phyloP scores from a whole-genome alignment of 2,113 vertebrate species.

The Stercorarius parasiticus region DNA sequence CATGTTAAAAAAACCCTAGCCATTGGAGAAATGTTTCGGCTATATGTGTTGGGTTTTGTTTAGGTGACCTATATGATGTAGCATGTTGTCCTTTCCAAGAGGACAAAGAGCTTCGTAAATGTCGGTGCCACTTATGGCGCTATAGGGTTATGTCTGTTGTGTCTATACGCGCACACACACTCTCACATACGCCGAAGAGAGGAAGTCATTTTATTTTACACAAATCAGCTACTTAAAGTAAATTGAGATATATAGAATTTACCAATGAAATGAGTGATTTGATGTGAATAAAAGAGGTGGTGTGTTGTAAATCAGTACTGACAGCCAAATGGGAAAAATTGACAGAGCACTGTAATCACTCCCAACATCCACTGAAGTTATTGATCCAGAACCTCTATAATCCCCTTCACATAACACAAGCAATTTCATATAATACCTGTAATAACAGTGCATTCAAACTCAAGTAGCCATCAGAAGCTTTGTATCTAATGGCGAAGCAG shows the following conservation, averaged over 20 bases:
- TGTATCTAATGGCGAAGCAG: conserved; percentile 85
- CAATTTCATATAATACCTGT: conserved; percentile 99
- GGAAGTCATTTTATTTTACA: conserved; percentile 83
- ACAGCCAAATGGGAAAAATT: conserved; percentile 89
- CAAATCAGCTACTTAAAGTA: conserved; percentile 87
- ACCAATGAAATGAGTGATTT: conserved; percentile 86
- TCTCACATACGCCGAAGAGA: conserved; percentile 49
- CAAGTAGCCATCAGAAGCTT: conserved; percentile 89
- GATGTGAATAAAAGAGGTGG: conserved; percentile 85
- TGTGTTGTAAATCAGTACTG: conserved; percentile 84
- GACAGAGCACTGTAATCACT: conserved; percentile 94
- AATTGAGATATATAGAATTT: conserved; percentile 88
- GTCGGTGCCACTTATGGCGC: conserved; percentile 21
- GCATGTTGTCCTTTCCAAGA: not conserved
- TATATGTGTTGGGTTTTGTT: not conserved
- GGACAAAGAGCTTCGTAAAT: conserved; percentile 32
- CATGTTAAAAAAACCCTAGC: not conserved
- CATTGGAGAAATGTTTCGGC: not conserved
- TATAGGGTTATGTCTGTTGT: conserved; percentile 70
- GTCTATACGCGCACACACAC: not conserved
- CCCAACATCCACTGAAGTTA: conserved; percentile 94
- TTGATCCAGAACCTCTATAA: conserved; percentile 96
- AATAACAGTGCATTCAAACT: conserved; percentile 93
- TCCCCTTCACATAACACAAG: conserved; percentile 94
- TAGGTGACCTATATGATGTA: not conserved